phyloP scores from a whole-genome alignment of 1,140 invertebrate genomes.

The Hormaphis cornu region DNA sequence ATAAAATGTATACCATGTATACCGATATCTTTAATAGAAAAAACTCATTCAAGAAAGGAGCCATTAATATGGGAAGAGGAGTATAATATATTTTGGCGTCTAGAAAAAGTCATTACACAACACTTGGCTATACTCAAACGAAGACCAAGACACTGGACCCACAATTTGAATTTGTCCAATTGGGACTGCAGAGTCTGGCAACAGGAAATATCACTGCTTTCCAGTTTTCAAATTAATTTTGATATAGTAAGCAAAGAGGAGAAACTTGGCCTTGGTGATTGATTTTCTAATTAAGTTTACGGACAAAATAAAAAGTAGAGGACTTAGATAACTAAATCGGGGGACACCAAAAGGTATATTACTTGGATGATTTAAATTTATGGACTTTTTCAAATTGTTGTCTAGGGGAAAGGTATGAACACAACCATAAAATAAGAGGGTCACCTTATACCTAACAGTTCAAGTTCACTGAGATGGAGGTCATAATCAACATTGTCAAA shows the following conservation, averaged over 20 bases:
- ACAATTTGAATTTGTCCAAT: not conserved
- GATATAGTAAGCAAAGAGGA: not conserved
- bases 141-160: not conserved
- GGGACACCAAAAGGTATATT: not conserved
- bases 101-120: not conserved
- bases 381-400: not conserved
- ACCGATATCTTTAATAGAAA: not conserved
- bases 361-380: not conserved
- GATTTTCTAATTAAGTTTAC: not conserved
- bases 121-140: not conserved
- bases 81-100: not conserved
- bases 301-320: not conserved
- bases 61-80: not conserved
- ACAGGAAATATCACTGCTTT: not conserved
- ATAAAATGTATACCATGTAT: not conserved
- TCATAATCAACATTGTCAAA: no score
- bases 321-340: not conserved
- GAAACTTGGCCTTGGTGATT: not conserved
- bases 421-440: not conserved
- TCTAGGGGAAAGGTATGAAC: not conserved
- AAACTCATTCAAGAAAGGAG: not conserved
- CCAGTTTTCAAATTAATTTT: not conserved
- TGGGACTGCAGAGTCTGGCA: not conserved
- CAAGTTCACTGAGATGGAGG: no score
- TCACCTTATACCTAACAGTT: no score